Base-by-base conservation (phyloP, 2,797 vertebrate species). In the Smutsia gigantea region DNA sequence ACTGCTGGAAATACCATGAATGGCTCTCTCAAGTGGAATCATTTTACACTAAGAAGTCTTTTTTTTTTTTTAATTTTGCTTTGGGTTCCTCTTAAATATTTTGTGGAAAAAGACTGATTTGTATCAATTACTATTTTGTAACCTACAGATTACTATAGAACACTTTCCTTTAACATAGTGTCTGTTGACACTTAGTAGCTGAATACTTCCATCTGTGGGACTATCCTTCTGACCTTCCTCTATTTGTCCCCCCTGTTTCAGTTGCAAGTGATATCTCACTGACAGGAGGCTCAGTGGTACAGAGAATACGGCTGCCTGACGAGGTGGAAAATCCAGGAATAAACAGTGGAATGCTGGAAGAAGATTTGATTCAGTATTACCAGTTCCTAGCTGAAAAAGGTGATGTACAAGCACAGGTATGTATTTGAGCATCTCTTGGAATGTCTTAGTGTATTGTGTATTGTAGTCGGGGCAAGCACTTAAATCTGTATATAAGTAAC, bases 301-400 rank as follows among this genome's bases (percentile, higher is more conserved):
- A 99, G 98, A 99, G 99, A 98, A 99, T 99, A 98, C 98, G 99
- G 87, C 98, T 99, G 95, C 98, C 99, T 86, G 99, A 99, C 87
- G 99, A 99, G 97, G 98, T 99, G 93, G 99, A 99, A 98, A 99
- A 99, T 98, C 99, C 99, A 0, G 99, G 99, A 74, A 99, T 99
- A 97, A 99, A 99, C 97, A 99, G 99, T 82, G 99, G 99, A 15
- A 99, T 99, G 99, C 98, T 99, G 79, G 99, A 99, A 98, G 99
- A 99, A 98, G 99, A 99, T 96, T 98, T 99, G 93, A 99, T 99
- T 98, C 99, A 99, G 89, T 99, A 99, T 98, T 99, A 99, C 93
- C 99, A 99, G 98, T 99, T 99, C 96, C 98, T 99, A 93, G 99
- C 99, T 72, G 99, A 99, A 98, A 99, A 99, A 84, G 99, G 99